Conservation (phyloP, 2,888 invertebrate genomes). For the Pyrrhia umbra region DNA sequence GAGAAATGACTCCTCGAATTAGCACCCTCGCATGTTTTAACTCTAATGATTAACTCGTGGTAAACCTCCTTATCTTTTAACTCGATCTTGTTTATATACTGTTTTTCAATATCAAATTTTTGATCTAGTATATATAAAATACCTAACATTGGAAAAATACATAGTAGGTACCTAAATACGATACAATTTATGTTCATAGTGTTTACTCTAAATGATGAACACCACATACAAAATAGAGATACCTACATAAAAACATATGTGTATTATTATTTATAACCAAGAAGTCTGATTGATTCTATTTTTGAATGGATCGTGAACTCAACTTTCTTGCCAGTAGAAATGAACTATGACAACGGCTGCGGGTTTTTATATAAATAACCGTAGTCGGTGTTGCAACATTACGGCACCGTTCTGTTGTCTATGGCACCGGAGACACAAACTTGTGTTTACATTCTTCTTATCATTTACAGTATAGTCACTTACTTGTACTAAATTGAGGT, state of each 20-base stretch:
- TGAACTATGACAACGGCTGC: conserved; percentile 39
- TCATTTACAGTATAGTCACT: background rate
- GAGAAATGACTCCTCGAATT: too few relatives aligned
- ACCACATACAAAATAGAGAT: background rate
- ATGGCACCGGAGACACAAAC: conserved; percentile 1
- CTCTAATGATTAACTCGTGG: too few relatives aligned
- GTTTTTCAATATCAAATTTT: too few relatives aligned
- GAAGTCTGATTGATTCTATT: conserved; percentile 50
- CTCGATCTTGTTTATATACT: too few relatives aligned
- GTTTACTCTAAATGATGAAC: background rate
- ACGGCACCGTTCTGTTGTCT: background rate
- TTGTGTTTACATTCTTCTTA: conserved; percentile 3
- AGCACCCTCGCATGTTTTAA: too few relatives aligned
- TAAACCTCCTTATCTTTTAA: too few relatives aligned
- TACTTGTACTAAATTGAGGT: too few relatives aligned
- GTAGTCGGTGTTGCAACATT: conserved; percentile 38
- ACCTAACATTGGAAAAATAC: too few relatives aligned
- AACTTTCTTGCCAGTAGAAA: conserved; percentile 45
- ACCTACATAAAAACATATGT: conserved; percentile 41
- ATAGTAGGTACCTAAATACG: too few relatives aligned
- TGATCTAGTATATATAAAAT: too few relatives aligned
- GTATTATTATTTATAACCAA: conserved; percentile 48
- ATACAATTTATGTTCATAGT: background rate
- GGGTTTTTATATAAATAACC: conserved; percentile 40
- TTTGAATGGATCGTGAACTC: conserved; percentile 40